Conservation (phyloP, 2,797 vertebrate species). For the Corythornis leucogaster region DNA sequence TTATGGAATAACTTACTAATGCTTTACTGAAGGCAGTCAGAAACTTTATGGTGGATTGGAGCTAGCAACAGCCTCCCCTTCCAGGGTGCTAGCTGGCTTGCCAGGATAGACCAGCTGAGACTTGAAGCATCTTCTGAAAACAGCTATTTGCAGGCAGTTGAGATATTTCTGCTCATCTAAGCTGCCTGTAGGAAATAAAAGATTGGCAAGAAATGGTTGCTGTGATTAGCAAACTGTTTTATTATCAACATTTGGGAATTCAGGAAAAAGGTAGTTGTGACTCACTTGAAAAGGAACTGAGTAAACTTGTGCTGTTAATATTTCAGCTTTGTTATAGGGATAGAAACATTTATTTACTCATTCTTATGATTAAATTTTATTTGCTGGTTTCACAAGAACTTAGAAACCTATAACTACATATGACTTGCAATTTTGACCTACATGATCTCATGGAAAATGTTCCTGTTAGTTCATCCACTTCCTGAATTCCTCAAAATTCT, state of each 20-base stretch:
- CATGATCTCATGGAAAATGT: not conserved
- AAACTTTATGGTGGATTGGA: not conserved
- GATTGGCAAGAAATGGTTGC: not conserved
- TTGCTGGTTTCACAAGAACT: not conserved
- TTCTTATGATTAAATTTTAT: not conserved
- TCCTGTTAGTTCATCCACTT: not conserved
- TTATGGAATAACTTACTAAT: not conserved
- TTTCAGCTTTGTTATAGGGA: not conserved
- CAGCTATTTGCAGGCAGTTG: not conserved
- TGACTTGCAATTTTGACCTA: not conserved
- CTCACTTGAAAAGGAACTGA: slow-evolving; percentile 8
- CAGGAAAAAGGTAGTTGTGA: slow-evolving; percentile 23
- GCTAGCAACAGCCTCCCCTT: not conserved
- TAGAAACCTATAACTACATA: not conserved
- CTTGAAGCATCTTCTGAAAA: not conserved
- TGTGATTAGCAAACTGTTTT: not conserved
- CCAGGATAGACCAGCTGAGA: not conserved
- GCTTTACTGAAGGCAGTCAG: not conserved
- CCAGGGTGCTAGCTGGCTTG: accelerated
- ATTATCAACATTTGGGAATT: not conserved
- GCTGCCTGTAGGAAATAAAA: not conserved
- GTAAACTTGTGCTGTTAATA: not conserved
- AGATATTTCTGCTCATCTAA: not conserved
- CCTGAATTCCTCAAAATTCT: not conserved
- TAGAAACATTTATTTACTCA: slow-evolving; percentile 1